phyloP scores from a whole-genome alignment of 2,888 invertebrate genomes.

The Brenthis hecate region DNA sequence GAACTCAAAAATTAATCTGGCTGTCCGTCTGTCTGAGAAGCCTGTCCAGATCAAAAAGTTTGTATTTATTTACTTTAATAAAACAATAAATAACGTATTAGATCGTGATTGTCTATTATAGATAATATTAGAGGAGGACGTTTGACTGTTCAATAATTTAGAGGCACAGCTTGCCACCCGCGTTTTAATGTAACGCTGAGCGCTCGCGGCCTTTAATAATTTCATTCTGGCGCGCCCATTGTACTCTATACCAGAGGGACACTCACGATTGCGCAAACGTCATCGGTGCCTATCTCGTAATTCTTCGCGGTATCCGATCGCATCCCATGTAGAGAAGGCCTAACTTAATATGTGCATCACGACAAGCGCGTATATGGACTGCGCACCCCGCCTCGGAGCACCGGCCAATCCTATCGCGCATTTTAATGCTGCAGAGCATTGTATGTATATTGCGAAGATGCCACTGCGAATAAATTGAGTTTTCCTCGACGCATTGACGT shows the following conservation, averaged over 20 bases:
- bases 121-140: constrained; percentile 37
- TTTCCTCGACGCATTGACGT: constrained; percentile 59
- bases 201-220: constrained; percentile 65
- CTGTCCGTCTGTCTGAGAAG: too few relatives aligned
- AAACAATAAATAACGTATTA: constrained; percentile 34
- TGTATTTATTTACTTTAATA: constrained; percentile 14
- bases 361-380: constrained; percentile 75
- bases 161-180: constrained; percentile 36
- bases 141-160: constrained; percentile 35
- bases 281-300: constrained; percentile 72
- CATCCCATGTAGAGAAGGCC: constrained; percentile 72
- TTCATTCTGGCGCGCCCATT: constrained; percentile 59
- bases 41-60: not conserved
- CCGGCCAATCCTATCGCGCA: constrained; percentile 77
- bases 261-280: constrained; percentile 67
- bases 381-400: constrained; percentile 64
- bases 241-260: constrained; percentile 52
- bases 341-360: constrained; percentile 83
- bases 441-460: constrained; percentile 76
- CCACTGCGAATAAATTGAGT: constrained; percentile 72
- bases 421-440: constrained; percentile 72
- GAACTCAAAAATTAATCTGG: too few relatives aligned
- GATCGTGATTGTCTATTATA: constrained; percentile 38
- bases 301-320: constrained; percentile 59
- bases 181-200: constrained; percentile 60